Conservation (phyloP, 2,797 vertebrate genomes). For the Pipistrellus pygmaeus region DNA sequence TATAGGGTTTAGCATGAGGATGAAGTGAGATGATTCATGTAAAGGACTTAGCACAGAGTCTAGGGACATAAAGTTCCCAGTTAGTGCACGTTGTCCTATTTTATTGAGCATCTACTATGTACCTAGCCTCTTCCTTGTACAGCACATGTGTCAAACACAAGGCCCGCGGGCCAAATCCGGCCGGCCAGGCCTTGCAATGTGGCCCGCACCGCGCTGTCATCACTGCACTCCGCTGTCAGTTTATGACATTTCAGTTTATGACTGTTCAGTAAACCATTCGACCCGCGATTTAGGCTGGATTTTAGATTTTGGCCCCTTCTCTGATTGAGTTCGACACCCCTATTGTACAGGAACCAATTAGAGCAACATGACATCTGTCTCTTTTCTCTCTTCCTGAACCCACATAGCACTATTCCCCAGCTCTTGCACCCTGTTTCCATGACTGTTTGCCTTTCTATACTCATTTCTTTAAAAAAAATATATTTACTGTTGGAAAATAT, state of each 20-base stretch:
- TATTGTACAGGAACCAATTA: neutral
- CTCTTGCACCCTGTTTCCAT: rapidly evolving
- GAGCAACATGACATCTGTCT: rapidly evolving
- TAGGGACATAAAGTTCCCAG: neutral
- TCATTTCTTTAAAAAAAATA: neutral
- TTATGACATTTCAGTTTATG: no score
- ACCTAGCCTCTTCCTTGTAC: neutral
- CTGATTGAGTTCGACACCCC: no score
- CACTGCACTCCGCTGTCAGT: no score
- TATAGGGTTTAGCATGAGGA: neutral
- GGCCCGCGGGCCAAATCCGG: no score
- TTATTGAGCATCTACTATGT: neutral
- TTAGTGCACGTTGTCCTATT: rapidly evolving
- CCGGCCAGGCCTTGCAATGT: no score
- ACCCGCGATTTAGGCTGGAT: no score
- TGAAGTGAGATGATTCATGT: neutral
- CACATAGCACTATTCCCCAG: neutral
- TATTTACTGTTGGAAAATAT: no score
- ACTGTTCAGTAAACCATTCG: no score
- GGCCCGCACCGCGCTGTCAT: no score
- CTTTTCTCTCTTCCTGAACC: neutral
- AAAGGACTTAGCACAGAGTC: neutral
- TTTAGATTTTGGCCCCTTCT: no score
- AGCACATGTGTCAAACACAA: no score
- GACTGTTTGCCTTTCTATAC: neutral